Evolutionary conservation across 1,140 invertebrate species (phyloP).

Genomic region (Drosophila hydei): DNA sequence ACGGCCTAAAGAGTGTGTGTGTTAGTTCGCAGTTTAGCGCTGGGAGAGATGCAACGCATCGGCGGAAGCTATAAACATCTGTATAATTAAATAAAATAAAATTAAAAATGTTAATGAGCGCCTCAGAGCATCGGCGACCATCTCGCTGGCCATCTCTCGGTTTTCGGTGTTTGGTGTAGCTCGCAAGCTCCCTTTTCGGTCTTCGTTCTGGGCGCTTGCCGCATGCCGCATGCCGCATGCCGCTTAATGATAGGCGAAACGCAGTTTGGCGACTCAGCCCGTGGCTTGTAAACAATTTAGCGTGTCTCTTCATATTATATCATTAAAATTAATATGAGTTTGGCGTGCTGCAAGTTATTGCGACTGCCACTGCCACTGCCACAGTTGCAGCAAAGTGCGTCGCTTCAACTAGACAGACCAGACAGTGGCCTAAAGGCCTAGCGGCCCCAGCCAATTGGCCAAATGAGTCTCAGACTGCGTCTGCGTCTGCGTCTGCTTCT

Average conservation of each 20-base stretch:
- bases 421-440: conserved; percentile 18
- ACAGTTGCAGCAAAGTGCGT: conserved; percentile 51
- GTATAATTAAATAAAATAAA: conserved; percentile 82
- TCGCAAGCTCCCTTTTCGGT: conserved; percentile 5
- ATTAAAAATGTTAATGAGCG: conserved; percentile 78
- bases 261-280: conserved; percentile 43
- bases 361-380: conserved; percentile 2
- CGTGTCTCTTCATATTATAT: conserved; percentile 80
- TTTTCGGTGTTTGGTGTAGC: background rate
- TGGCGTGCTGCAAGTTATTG: conserved; percentile 68
- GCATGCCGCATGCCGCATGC: conserved; percentile 1
- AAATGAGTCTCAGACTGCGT: conserved; percentile 14
- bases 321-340: conserved; percentile 81
- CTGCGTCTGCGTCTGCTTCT: conserved; percentile 4
- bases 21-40: conserved; percentile 77
- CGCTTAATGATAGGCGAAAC: conserved; percentile 40
- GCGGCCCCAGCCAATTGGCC: conserved; percentile 4
- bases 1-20: conserved; percentile 28
- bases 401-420: conserved; percentile 1
- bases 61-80: conserved; percentile 80
- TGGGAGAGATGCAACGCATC: conserved; percentile 59
- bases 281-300: conserved; percentile 78
- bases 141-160: background rate
- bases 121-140: conserved; percentile 1
- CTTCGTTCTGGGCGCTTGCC: background rate